These are phyloP conservation scores for Rhabditoides inermis DNA, from an alignment of 2,888 invertebrate genomes.

Conservation along the genomic window DNA sequence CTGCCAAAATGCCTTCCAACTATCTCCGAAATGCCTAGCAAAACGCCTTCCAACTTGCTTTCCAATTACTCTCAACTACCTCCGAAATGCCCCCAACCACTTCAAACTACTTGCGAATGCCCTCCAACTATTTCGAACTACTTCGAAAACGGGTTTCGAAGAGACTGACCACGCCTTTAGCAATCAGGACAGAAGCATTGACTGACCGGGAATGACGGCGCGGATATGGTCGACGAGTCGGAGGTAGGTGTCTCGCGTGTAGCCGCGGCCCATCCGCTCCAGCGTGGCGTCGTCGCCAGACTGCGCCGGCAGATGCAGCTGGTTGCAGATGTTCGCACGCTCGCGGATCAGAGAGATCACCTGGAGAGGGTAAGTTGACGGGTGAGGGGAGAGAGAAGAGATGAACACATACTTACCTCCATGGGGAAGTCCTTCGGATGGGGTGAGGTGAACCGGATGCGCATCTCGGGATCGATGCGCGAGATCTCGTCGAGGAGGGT, in stretches of 20 bases:
- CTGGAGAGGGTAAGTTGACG: no score
- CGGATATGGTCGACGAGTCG: slow-evolving; percentile 67
- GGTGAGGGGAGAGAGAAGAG: no score
- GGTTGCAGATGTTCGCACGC: slow-evolving; percentile 78
- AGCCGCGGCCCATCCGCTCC: slow-evolving; percentile 77
- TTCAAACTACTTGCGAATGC: no score
- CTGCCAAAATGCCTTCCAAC: no score
- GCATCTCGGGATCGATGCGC: slow-evolving; percentile 73
- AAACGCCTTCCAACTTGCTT: no score
- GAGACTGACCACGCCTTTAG: no score
- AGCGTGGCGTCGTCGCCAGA: slow-evolving; percentile 74
- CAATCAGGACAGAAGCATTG: no score
- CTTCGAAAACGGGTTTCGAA: no score
- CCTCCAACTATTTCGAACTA: no score
- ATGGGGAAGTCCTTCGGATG: slow-evolving; percentile 97
- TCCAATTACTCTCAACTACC: no score
- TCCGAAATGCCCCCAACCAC: no score
- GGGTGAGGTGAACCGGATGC: slow-evolving; percentile 83
- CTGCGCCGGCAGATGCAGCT: slow-evolving; percentile 86
- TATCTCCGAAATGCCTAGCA: no score
- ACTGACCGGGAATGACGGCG: slow-evolving; percentile 51
- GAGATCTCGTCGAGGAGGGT: slow-evolving; percentile 68
- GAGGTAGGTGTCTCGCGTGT: slow-evolving; percentile 76
- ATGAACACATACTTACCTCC: slow-evolving; percentile 63
- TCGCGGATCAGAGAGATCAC: slow-evolving; percentile 68